A percentile compares a stretch with the other conserved stretches of the same genome.
Evolutionary conservation across 2,888 invertebrate species (phyloP).

Genomic region (Folsomia candida): DNA sequence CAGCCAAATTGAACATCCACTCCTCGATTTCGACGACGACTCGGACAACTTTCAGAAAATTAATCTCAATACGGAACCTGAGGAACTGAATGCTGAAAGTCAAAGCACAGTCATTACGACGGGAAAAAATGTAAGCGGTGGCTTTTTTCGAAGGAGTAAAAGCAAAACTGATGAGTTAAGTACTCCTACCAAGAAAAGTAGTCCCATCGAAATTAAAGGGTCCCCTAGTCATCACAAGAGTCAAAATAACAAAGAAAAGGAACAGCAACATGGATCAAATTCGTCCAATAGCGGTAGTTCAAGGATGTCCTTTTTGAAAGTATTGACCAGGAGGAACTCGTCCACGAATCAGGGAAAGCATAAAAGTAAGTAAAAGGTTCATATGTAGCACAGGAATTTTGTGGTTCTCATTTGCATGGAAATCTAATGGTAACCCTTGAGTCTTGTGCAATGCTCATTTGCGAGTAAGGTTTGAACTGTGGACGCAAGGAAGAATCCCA

Average conservation of each 20-base stretch:
- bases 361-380: conserved; percentile 9
- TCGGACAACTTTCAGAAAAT: conserved; percentile 3
- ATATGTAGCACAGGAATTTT: too few species aligned
- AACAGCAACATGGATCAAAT: background rate
- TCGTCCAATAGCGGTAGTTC: background rate
- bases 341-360: conserved; percentile 7
- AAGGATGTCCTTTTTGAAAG: conserved; percentile 7
- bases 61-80: background rate
- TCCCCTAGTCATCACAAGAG: background rate
- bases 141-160: conserved; percentile 1
- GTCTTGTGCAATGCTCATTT: background rate
- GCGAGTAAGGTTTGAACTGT: background rate
- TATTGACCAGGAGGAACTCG: conserved; percentile 3
- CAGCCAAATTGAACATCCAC: background rate
- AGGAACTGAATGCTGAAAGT: background rate
- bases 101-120: background rate
- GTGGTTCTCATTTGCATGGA: too few species aligned
- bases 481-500: background rate
- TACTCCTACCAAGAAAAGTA: background rate
- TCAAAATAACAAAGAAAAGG: background rate
- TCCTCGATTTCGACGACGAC: conserved; percentile 1
- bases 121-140: background rate
- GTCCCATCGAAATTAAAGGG: conserved; percentile 12
- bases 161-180: background rate
- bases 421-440: too few species aligned